phyloP scores from a whole-genome alignment of 1,140 invertebrate species.

The Microplitis mediator region DNA sequence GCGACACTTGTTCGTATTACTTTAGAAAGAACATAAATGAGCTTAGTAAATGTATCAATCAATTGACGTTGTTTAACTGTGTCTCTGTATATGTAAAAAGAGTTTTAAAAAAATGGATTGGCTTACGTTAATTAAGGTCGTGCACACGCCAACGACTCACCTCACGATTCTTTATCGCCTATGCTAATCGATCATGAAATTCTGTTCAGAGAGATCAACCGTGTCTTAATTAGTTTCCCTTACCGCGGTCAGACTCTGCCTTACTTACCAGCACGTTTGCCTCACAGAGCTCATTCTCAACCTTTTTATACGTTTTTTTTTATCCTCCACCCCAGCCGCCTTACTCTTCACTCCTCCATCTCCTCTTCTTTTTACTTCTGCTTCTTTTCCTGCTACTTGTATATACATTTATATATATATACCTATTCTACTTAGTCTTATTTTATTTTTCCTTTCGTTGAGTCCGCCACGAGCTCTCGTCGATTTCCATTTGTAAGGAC shows the following conservation, averaged over 20 bases:
- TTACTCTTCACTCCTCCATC: not conserved
- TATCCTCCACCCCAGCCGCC: not conserved
- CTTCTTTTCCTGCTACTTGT: slow-evolving; percentile 15
- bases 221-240: slow-evolving; percentile 56
- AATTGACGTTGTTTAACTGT: not conserved
- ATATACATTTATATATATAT: not conserved
- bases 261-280: not conserved
- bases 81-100: not conserved
- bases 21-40: too few relatives aligned
- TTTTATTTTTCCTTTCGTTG: not conserved
- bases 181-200: slow-evolving; percentile 54
- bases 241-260: slow-evolving; percentile 20
- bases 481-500: slow-evolving; percentile 38
- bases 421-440: not conserved
- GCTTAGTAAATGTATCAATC: too few relatives aligned
- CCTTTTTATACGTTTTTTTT: not conserved
- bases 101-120: slow-evolving; percentile 42
- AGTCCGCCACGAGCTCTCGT: slow-evolving; percentile 15
- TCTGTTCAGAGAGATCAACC: slow-evolving; percentile 47
- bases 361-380: slow-evolving; percentile 23
- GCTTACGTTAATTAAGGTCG: slow-evolving; percentile 53
- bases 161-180: slow-evolving; percentile 46
- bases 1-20: too few relatives aligned
- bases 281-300: not conserved
- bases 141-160: slow-evolving; percentile 37